phyloP scores from a whole-genome alignment of 2,888 invertebrate genomes.

The Danaus chrysippus region DNA sequence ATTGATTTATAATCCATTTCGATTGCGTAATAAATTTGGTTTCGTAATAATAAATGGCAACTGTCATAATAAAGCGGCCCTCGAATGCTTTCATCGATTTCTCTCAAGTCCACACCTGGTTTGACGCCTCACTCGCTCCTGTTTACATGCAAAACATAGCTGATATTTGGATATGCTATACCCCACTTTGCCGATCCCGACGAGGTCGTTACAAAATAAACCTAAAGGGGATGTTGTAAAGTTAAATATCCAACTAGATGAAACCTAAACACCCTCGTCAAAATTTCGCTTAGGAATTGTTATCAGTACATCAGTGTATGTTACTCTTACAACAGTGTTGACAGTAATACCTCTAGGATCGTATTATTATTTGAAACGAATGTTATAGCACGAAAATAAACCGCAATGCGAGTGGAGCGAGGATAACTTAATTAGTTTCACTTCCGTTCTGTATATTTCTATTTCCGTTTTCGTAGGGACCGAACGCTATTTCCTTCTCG shows the following conservation, averaged over 20 bases:
- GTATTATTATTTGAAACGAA: conserved; percentile 62
- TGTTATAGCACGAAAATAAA: conserved; percentile 70
- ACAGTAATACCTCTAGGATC: conserved; percentile 62
- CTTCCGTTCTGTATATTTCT: conserved; percentile 75
- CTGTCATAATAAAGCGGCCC: conserved; percentile 74
- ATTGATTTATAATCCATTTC: conserved; percentile 1
- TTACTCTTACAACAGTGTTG: conserved; percentile 62
- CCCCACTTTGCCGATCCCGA: conserved; percentile 51
- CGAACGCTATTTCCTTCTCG: conserved; percentile 64
- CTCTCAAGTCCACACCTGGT: conserved; percentile 71
- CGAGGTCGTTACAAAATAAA: conserved; percentile 39
- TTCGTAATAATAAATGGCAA: conserved; percentile 60
- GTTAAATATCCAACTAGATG: conserved; percentile 38
- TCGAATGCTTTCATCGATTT: conserved; percentile 45
- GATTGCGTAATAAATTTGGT: background rate
- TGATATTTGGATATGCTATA: conserved; percentile 67
- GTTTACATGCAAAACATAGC: conserved; percentile 73
- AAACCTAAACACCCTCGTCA: conserved; percentile 46
- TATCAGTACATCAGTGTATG: conserved; percentile 66
- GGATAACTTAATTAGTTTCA: conserved; percentile 78
- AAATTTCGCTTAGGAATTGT: conserved; percentile 61
- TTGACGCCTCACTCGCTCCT: conserved; percentile 68
- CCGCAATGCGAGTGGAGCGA: conserved; percentile 64
- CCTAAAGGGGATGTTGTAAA: conserved; percentile 38
- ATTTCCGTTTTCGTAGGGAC: conserved; percentile 72